phyloP scores from a whole-genome alignment of 1,140 invertebrate species.

The Polyergus mexicanus region DNA sequence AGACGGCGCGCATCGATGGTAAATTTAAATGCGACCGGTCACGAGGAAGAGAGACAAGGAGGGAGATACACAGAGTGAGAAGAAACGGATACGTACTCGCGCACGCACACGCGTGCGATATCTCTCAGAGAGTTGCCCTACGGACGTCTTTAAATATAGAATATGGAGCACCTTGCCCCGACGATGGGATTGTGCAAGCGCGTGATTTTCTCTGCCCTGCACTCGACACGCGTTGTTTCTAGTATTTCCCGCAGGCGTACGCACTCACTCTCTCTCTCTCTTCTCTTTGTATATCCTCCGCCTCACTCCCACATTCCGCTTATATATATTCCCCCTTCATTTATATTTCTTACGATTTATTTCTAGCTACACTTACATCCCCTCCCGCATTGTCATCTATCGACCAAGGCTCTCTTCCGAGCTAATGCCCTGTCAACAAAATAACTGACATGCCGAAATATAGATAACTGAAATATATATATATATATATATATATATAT shows the following conservation, averaged over 20 bases:
- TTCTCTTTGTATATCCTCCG: constrained; percentile 10
- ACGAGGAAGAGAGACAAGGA: constrained; percentile 38
- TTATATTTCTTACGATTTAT: constrained; percentile 55
- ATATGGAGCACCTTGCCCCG: constrained; percentile 77
- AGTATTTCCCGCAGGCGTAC: constrained; percentile 17
- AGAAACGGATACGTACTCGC: constrained; percentile 21
- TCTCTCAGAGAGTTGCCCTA: constrained; percentile 51
- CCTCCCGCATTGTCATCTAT: background rate
- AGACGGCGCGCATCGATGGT: constrained; percentile 65
- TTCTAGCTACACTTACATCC: constrained; percentile 48
- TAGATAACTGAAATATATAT: background rate
- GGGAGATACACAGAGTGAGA: constrained; percentile 4
- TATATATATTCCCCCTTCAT: constrained; percentile 38
- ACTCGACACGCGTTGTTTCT: constrained; percentile 67
- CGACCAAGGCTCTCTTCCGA: constrained; percentile 15
- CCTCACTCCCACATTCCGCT: constrained; percentile 20
- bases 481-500: background rate
- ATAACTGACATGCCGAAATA: constrained; percentile 1
- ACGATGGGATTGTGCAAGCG: constrained; percentile 76
- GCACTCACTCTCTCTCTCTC: background rate
- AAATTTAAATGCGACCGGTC: constrained; percentile 75
- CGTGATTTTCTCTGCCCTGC: constrained; percentile 72
- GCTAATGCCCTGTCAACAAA: constrained; percentile 40
- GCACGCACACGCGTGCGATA: constrained; percentile 63
- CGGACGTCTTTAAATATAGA: constrained; percentile 78